phyloP scores from a whole-genome alignment of 2,113 vertebrate species.

The Oophaga pumilio region DNA sequence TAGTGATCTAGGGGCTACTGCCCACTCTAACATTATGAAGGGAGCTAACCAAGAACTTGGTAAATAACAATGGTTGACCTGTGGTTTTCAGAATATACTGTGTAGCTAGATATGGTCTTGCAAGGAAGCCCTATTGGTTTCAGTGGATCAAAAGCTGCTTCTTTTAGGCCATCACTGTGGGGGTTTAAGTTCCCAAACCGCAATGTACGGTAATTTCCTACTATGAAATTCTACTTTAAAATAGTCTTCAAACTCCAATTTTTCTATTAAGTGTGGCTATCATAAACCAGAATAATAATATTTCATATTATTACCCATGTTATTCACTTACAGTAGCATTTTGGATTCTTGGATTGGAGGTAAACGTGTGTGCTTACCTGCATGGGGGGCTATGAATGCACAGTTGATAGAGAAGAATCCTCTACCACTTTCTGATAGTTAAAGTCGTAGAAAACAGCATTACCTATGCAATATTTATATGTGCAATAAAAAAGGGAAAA shows the following conservation, averaged over 20 bases:
- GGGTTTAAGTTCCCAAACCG: not conserved
- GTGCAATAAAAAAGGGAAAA: constrained; percentile 17
- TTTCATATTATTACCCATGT: not conserved
- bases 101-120: not conserved
- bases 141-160: not conserved
- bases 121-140: not conserved
- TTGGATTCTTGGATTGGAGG: not conserved
- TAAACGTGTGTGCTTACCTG: not conserved
- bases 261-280: not conserved
- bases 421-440: constrained; percentile 18
- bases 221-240: not conserved
- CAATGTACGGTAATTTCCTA: not conserved
- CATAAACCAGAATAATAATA: not conserved
- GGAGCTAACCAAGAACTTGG: not conserved
- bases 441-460: constrained; percentile 11
- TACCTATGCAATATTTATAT: constrained; percentile 31
- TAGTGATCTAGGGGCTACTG: not conserved
- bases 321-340: not conserved
- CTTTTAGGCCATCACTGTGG: not conserved
- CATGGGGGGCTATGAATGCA: not conserved
- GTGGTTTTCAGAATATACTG: not conserved
- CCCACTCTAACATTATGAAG: too few relatives aligned
- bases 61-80: not conserved
- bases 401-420: not conserved
- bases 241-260: not conserved